phyloP scores from a whole-genome alignment of 2,888 invertebrate genomes.

The Synergus umbraculus region DNA sequence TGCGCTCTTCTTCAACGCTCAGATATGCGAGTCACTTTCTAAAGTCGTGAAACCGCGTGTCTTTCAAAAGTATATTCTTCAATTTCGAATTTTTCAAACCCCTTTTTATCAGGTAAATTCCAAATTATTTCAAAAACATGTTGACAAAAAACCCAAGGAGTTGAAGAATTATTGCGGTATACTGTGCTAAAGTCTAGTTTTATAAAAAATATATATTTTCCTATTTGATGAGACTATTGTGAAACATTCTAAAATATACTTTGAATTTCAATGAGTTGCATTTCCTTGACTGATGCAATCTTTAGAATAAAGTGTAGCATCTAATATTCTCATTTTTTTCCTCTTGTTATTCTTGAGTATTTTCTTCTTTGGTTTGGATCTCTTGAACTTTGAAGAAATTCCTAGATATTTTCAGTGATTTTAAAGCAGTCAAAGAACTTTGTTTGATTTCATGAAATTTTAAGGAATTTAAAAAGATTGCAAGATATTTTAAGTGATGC shows the following conservation, averaged over 20 bases:
- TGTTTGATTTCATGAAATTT: no score
- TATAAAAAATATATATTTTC: not conserved
- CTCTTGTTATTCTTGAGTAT: not conserved
- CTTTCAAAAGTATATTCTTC: not conserved
- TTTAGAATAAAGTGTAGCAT: not conserved
- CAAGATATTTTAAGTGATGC: no score
- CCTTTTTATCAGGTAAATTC: not conserved
- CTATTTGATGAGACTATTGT: not conserved
- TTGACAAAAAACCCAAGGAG: no score
- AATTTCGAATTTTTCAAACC: not conserved
- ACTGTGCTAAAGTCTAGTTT: not conserved
- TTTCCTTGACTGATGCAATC: not conserved
- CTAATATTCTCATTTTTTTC: not conserved
- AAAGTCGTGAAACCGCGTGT: constrained; percentile 12
- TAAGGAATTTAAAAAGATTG: no score
- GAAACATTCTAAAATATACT: not conserved
- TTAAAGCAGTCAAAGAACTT: no score
- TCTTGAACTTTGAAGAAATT: not conserved
- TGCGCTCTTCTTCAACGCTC: constrained; percentile 42
- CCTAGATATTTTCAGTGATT: no score
- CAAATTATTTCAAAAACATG: no score
- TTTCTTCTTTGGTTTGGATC: not conserved
- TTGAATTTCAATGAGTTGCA: not conserved
- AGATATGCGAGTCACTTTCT: not conserved
- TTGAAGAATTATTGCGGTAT: not conserved